A percentile compares a stretch with the other conserved stretches of the same genome.
These are phyloP conservation scores for Channa maculata DNA, from an alignment of 2,113 vertebrate genomes.

Conservation along the genomic window DNA sequence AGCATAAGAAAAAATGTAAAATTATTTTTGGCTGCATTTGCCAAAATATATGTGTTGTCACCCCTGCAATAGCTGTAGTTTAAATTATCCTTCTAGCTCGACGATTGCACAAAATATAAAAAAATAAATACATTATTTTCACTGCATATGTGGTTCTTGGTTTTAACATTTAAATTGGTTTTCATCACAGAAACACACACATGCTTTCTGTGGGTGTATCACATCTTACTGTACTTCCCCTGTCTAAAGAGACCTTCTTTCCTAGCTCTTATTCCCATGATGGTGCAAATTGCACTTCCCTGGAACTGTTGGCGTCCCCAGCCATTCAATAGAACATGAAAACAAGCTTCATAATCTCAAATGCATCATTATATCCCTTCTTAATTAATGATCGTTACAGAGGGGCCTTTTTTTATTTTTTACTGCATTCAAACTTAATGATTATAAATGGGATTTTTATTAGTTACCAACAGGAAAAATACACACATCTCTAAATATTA, in stretches of 20 bases:
- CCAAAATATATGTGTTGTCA: not conserved
- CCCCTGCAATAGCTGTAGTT: not conserved
- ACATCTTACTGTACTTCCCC: not conserved
- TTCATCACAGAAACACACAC: not conserved
- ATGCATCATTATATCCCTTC: slow-evolving; percentile 29
- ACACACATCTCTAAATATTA: too few relatives aligned
- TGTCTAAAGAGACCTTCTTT: slow-evolving; percentile 34
- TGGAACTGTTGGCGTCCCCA: slow-evolving; percentile 43
- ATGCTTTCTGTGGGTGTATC: too few relatives aligned
- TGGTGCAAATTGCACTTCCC: slow-evolving; percentile 35
- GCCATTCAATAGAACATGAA: slow-evolving; percentile 40
- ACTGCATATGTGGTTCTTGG: not conserved
- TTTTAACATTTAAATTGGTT: not conserved
- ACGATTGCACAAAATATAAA: not conserved
- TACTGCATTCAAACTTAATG: not conserved
- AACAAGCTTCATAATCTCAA: slow-evolving; percentile 50
- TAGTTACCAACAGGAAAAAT: not conserved
- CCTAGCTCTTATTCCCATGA: slow-evolving; percentile 40
- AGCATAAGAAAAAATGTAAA: not conserved
- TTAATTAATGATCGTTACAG: slow-evolving; percentile 5
- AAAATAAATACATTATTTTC: not conserved
- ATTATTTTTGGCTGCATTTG: not conserved
- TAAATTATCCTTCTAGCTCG: not conserved
- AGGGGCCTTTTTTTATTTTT: not conserved
- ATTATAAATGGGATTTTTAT: not conserved